Percentiles rank a stretch among this genome's conserved stretches.
Evolutionary conservation across 2,797 vertebrate species (phyloP).

Genomic region (Sebastes cheni): DNA sequence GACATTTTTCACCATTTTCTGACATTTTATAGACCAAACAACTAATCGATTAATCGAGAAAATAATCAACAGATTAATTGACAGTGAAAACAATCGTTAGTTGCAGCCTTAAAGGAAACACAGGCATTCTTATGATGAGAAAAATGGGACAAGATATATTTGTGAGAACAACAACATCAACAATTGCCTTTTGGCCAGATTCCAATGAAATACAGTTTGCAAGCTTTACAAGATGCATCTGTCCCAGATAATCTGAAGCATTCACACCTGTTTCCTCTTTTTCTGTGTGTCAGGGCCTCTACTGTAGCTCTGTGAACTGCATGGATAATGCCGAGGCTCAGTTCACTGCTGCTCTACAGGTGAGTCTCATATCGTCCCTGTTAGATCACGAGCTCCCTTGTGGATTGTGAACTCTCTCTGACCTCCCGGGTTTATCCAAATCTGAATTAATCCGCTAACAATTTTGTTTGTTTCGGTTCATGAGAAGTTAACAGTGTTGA

Average conservation of each 20-base stretch:
- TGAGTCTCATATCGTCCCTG: conserved; percentile 65
- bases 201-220: not conserved
- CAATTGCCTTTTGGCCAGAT: not conserved
- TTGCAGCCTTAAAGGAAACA: not conserved
- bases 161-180: not conserved
- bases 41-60: too few relatives aligned
- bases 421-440: not conserved
- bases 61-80: too few relatives aligned
- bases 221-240: not conserved
- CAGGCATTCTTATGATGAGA: not conserved
- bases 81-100: too few relatives aligned
- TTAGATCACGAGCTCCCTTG: not conserved
- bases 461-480: too few relatives aligned
- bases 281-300: conserved; percentile 82
- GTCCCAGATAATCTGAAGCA: not conserved
- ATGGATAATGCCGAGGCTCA: conserved; percentile 95
- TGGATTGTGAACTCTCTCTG: not conserved
- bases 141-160: not conserved
- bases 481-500: not conserved
- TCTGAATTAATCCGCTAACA: not conserved
- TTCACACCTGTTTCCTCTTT: conserved; percentile 18
- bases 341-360: conserved; percentile 92
- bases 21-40: too few relatives aligned
- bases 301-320: conserved; percentile 94
- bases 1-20: too few relatives aligned